These are phyloP conservation scores for Leptinotarsa juncta DNA, from an alignment of 2,888 invertebrate species.

Conservation along the genomic window DNA sequence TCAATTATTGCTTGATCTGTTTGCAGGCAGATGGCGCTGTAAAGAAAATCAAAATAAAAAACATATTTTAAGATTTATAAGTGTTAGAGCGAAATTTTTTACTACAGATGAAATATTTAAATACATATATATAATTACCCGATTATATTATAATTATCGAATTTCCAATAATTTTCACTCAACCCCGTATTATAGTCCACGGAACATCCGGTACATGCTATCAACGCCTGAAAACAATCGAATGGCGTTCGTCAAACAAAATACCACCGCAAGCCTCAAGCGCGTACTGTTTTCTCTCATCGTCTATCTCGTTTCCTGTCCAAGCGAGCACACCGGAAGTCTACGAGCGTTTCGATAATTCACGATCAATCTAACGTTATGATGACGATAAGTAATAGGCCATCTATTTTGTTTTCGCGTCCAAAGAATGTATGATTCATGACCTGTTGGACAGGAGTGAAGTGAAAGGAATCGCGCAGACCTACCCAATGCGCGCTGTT, in stretches of 20 bases:
- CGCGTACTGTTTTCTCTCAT: background rate
- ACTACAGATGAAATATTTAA: too few relatives aligned
- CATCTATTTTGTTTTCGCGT: background rate
- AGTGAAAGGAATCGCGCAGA: background rate
- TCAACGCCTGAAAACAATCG: background rate
- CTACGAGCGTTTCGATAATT: background rate
- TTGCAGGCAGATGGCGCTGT: too few relatives aligned
- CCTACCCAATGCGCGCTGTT: too few relatives aligned
- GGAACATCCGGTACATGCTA: background rate
- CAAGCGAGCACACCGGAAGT: background rate
- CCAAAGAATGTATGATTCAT: background rate
- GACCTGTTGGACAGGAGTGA: background rate
- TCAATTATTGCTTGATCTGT: too few relatives aligned
- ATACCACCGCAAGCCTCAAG: background rate
- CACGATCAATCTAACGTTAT: background rate
- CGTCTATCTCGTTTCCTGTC: slow-evolving; percentile 9
- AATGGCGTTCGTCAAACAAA: background rate
- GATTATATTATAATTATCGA: too few relatives aligned
- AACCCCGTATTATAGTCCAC: background rate
- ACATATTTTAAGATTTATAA: too few relatives aligned
- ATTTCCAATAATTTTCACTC: too few relatives aligned
- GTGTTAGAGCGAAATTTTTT: too few relatives aligned
- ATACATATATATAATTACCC: too few relatives aligned
- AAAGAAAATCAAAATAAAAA: too few relatives aligned
- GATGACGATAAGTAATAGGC: background rate